Evolutionary conservation across 1,140 invertebrate genomes (phyloP).

Genomic region (Aphelinus certus): DNA sequence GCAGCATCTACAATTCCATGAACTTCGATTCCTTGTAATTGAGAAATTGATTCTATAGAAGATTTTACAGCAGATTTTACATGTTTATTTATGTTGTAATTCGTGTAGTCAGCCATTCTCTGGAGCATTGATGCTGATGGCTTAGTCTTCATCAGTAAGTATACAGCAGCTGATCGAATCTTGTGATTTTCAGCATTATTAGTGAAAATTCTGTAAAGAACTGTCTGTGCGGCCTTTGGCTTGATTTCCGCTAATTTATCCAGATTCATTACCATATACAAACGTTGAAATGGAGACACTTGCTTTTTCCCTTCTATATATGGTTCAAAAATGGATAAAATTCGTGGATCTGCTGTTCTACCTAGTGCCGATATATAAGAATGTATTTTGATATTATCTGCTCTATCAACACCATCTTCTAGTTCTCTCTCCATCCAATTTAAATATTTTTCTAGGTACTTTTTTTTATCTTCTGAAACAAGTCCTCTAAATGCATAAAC

Average conservation of each 20-base stretch:
- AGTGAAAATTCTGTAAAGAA: conserved; percentile 74
- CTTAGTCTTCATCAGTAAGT: conserved; percentile 67
- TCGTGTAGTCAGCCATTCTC: conserved; percentile 74
- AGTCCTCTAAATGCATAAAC: conserved; percentile 71
- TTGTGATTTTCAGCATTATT: conserved; percentile 72
- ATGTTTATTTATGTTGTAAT: conserved; percentile 70
- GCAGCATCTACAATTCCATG: conserved; percentile 67
- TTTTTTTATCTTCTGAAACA: conserved; percentile 60
- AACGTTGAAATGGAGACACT: conserved; percentile 70
- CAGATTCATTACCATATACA: conserved; percentile 70
- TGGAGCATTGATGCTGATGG: conserved; percentile 72
- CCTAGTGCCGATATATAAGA: conserved; percentile 72
- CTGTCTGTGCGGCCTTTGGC: conserved; percentile 66
- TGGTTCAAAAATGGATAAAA: conserved; percentile 71
- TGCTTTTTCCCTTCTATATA: conserved; percentile 72
- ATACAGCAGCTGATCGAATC: conserved; percentile 72
- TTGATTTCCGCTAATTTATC: conserved; percentile 61
- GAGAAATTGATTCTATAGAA: conserved; percentile 65
- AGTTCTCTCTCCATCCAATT: conserved; percentile 68
- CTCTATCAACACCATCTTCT: conserved; percentile 63
- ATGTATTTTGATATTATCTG: conserved; percentile 68
- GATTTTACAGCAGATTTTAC: conserved; percentile 73
- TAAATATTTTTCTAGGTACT: conserved; percentile 68
- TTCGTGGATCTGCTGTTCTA: conserved; percentile 69
- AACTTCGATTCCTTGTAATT: conserved; percentile 45